Conservation (phyloP, 2,113 vertebrate species). For the Oreochromis niloticus region DNA sequence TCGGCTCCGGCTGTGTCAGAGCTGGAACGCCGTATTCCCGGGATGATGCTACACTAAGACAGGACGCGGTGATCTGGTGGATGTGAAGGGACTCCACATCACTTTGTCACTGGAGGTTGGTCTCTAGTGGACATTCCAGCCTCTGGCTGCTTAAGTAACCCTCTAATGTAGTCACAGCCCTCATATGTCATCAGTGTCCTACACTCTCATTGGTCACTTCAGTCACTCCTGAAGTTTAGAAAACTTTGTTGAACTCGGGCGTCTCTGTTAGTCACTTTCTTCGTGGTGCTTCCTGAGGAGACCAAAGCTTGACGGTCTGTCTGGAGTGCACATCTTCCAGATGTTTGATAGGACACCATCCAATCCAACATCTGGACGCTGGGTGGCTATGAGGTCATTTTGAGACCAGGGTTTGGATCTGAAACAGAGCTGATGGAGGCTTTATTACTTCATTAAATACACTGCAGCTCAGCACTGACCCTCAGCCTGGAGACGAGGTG, state of each 20-base stretch:
- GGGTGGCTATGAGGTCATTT: neutral
- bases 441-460: accelerated
- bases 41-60: neutral
- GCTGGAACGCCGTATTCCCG: neutral
- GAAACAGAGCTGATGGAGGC: neutral
- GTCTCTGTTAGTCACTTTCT: neutral
- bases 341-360: neutral
- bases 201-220: neutral
- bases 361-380: neutral
- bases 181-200: neutral
- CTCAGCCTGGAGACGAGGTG: neutral
- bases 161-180: too few species aligned
- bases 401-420: neutral
- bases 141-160: neutral
- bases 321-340: neutral
- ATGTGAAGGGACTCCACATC: neutral
- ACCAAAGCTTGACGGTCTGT: neutral
- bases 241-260: neutral
- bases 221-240: accelerated
- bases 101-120: neutral
- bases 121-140: neutral
- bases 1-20: neutral
- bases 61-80: neutral
- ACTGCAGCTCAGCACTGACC: neutral
- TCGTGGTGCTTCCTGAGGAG: accelerated